A percentile compares a stretch with the other conserved stretches of the same genome.
Conservation (phyloP, 2,113 vertebrate species). For the Saguinus midas region DNA sequence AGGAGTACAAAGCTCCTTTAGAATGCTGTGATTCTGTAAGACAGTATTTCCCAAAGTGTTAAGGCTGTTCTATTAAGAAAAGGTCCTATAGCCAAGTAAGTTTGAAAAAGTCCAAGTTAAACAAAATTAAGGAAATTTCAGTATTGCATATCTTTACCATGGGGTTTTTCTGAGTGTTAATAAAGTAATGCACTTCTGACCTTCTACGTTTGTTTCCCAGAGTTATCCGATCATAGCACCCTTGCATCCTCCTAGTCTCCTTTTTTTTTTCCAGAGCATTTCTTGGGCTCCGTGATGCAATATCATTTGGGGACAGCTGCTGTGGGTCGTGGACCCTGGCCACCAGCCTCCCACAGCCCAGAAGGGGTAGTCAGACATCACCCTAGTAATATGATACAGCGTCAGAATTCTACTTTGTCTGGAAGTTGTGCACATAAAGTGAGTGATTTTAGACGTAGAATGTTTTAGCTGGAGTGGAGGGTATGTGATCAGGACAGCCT, state of each 20-base stretch:
- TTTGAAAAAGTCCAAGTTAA: background rate
- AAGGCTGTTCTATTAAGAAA: background rate
- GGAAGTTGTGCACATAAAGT: background rate
- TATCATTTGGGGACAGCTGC: background rate
- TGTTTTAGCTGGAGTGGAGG: background rate
- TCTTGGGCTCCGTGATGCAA: background rate
- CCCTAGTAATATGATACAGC: background rate
- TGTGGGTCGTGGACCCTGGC: background rate
- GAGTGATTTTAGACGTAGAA: background rate
- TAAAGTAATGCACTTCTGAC: background rate
- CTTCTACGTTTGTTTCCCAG: background rate
- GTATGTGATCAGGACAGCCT: background rate
- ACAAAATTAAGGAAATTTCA: background rate
- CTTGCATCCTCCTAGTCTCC: background rate
- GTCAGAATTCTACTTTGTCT: background rate
- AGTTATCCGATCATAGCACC: background rate
- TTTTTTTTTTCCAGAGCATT: accelerated
- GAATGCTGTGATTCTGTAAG: background rate
- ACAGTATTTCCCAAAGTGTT: background rate
- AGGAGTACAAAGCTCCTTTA: background rate
- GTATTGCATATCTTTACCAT: background rate
- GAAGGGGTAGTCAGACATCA: background rate
- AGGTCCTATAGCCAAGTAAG: background rate
- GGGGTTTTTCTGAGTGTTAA: background rate
- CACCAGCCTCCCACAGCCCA: background rate